Evolutionary conservation across 2,797 vertebrate species (phyloP).

Genomic region (Agapornis canus): DNA sequence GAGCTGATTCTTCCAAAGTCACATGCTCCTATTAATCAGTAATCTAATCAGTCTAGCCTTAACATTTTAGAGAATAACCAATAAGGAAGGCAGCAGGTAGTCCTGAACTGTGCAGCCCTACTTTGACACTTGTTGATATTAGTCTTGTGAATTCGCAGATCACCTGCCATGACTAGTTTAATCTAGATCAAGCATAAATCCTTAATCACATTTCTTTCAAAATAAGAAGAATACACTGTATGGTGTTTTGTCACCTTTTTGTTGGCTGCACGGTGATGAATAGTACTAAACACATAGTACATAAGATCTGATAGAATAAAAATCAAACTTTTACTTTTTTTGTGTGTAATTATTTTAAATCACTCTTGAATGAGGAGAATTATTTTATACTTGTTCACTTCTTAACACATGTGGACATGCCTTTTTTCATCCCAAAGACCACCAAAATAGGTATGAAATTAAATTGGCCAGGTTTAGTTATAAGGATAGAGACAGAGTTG

Average conservation of each 20-base stretch:
- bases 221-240: not conserved
- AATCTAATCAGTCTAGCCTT: not conserved
- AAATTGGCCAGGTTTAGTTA: not conserved
- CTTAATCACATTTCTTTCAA: not conserved
- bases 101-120: not conserved
- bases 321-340: not conserved
- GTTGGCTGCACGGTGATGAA: not conserved
- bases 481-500: not conserved
- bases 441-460: not conserved
- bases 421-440: not conserved
- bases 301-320: not conserved
- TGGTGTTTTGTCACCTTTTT: not conserved
- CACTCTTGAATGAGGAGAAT: not conserved
- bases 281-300: not conserved
- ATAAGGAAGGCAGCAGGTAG: not conserved
- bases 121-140: not conserved
- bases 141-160: not conserved
- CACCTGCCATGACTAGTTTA: not conserved
- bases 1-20: conserved; percentile 31
- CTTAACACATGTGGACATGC: fast-evolving
- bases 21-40: conserved; percentile 2
- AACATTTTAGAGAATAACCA: not conserved
- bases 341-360: not conserved
- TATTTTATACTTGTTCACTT: not conserved
- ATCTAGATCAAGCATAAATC: not conserved